Conservation (phyloP, 2,797 vertebrate genomes). For the Staurois parvus region DNA sequence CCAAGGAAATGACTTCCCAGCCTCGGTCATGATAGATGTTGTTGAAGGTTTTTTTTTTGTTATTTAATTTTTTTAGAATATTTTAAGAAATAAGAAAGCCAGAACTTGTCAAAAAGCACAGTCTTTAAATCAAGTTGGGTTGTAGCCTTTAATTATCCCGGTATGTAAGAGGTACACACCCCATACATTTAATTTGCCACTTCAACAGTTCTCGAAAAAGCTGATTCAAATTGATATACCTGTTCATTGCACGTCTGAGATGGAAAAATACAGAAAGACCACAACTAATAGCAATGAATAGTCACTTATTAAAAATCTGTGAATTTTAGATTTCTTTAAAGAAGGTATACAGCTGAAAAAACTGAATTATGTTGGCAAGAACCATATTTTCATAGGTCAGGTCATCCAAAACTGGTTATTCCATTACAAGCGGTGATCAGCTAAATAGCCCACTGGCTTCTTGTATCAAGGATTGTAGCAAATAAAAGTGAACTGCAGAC, state of each 20-base stretch:
- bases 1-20: constrained; percentile 16
- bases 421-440: not conserved
- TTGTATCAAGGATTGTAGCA: not conserved
- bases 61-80: constrained; percentile 11
- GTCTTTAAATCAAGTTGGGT: constrained; percentile 24
- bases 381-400: not conserved
- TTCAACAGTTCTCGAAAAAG: constrained; percentile 28
- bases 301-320: not conserved
- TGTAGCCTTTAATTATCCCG: constrained; percentile 49
- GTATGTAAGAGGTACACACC: constrained; percentile 7
- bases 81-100: constrained; percentile 24
- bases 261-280: constrained; percentile 11
- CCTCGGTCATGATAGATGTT: constrained; percentile 18
- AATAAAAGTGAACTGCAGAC: not conserved
- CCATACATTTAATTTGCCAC: constrained; percentile 30
- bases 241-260: not conserved
- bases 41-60: not conserved
- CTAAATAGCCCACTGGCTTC: not conserved
- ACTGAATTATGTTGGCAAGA: not conserved
- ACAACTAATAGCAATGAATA: not conserved
- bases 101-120: constrained; percentile 26
- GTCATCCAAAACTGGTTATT: not conserved
- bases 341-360: not conserved
- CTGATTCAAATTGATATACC: not conserved
- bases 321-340: not conserved